These are phyloP conservation scores for Vimba vimba DNA, from an alignment of 2,113 vertebrate genomes.

Conservation along the genomic window DNA sequence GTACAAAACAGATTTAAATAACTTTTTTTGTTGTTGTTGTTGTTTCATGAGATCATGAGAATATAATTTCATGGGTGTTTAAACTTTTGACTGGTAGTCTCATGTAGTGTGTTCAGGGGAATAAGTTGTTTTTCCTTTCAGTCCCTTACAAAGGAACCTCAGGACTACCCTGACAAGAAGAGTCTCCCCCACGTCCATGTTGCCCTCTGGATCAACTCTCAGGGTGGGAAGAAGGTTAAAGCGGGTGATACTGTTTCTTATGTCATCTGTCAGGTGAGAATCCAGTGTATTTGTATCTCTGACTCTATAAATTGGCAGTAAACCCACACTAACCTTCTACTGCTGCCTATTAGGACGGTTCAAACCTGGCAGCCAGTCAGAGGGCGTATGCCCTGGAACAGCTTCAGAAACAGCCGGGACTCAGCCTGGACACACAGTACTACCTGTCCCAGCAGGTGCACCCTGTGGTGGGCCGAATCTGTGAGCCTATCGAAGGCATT, in stretches of 20 bases:
- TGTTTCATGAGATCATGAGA: not conserved
- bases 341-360: slow-evolving; percentile 83
- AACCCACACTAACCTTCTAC: not conserved
- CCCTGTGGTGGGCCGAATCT: slow-evolving; percentile 95
- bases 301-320: not conserved
- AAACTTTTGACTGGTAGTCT: not conserved
- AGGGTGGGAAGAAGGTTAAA: slow-evolving; percentile 90
- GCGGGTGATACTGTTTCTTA: slow-evolving; percentile 96
- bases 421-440: slow-evolving; percentile 91
- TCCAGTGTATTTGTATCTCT: not conserved
- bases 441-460: slow-evolving; percentile 97
- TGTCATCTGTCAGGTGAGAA: slow-evolving; percentile 91
- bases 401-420: slow-evolving; percentile 89
- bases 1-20: not conserved
- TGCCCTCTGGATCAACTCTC: slow-evolving; percentile 97
- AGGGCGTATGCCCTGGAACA: slow-evolving; percentile 93
- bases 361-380: slow-evolving; percentile 87
- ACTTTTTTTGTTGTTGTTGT: not conserved
- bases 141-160: slow-evolving; percentile 96
- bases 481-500: slow-evolving; percentile 95
- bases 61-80: not conserved
- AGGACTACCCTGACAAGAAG: slow-evolving; percentile 99
- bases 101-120: not conserved
- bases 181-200: slow-evolving; percentile 94
- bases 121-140: slow-evolving; percentile 56